Evolutionary conservation across 1,140 invertebrate species (phyloP), one percentile per base, ranked within the genome.

Genomic region (Coptotermes formosanus): DNA sequence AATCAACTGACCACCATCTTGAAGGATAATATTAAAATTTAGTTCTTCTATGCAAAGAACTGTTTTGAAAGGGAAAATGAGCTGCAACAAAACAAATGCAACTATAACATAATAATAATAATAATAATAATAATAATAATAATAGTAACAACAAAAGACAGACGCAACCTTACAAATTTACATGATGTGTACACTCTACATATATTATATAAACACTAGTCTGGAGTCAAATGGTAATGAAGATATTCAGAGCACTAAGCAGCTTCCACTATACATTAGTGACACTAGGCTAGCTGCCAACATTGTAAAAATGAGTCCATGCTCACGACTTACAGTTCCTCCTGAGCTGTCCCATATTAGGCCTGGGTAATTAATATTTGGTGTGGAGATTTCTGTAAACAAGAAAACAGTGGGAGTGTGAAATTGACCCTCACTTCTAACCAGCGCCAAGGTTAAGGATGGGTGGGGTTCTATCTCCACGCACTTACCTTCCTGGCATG

Each of bases 341-440:
- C 64, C n/a, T 75, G 64, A 75, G 64, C n/a, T 82, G n/a, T 23
- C 85, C 86, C 86, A 87, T 55, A 88, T 87, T 4, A 95, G 89
- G 38, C 94, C 94, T 0, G 92, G 91, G 88, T 93, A 95, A 89
- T 95, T 95, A 94, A 95, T 94, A 91, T 95, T 94, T 90, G 94
- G 94, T 88, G 92, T 92, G 88, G 91, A 92, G 89, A 93, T 94
- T 93, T 94, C 94, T 95, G 92, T 8, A 92, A 92, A 87, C 87
- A 89, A 89, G 88, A 87, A 88, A 85, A 86, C 75, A 87, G 87
- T 55, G 84, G 38, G 38, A 38, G 38, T 38, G 38, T 38, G 38
- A 38, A 38, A 38, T 38, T 38, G 38, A 38, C 38, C 38, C 38
- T 38, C 38, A 38, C 38, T n/a, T n/a, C n/a, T 4, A 38, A 2